Conservation (phyloP, 1,140 invertebrate species). For the Carposina sasakii region DNA sequence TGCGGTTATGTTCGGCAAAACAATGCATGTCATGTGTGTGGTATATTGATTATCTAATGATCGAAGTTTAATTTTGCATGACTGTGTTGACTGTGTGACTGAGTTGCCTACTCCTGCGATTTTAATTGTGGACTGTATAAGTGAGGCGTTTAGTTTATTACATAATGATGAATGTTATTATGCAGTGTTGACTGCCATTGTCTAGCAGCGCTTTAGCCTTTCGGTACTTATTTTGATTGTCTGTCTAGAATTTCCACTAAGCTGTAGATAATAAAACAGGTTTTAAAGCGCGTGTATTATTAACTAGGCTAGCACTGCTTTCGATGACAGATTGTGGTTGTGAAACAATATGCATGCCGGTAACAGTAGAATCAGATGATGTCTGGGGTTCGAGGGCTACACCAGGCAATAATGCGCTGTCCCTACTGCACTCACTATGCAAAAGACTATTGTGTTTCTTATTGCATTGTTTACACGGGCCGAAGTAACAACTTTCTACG, state of each 20-base stretch:
- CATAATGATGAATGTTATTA: slow-evolving; percentile 17
- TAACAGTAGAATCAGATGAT: background rate
- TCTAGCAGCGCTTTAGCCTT: slow-evolving; percentile 12
- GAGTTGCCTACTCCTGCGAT: slow-evolving; percentile 24
- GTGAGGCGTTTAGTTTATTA: slow-evolving; percentile 19
- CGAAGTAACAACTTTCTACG: background rate
- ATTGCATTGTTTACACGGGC: background rate
- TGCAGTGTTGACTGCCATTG: slow-evolving; percentile 25
- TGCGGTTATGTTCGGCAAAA: slow-evolving; percentile 18
- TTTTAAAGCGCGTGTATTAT: no score
- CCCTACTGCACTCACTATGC: background rate
- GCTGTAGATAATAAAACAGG: background rate
- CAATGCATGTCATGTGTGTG: slow-evolving; percentile 16
- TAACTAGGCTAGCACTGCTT: background rate
- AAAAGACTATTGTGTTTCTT: background rate
- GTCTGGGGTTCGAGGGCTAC: background rate
- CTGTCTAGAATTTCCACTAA: background rate
- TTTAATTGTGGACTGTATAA: slow-evolving; percentile 30
- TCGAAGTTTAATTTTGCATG: slow-evolving; percentile 19
- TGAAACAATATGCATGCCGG: background rate
- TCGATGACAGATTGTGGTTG: background rate
- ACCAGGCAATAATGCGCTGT: background rate
- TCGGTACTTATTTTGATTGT: background rate
- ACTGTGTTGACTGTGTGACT: slow-evolving; percentile 18
- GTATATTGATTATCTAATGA: slow-evolving; percentile 17